Evolutionary conservation across 2,888 invertebrate genomes (phyloP), one percentile per base, ranked within the genome.

Genomic region (Phalera bucephala): DNA sequence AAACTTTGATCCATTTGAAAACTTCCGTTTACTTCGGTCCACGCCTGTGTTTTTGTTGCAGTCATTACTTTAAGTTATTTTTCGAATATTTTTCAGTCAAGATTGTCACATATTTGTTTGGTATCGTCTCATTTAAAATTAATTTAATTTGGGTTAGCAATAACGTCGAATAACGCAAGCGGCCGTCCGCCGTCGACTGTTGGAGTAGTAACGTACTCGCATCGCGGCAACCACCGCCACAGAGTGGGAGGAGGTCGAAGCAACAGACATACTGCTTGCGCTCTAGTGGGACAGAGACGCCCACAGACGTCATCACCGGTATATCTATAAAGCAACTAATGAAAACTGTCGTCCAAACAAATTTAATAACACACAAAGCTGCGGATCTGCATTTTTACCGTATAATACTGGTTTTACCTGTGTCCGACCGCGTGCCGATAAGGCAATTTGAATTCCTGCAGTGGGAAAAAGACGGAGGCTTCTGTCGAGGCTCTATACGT

Each of bases 391-490:
- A 77, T 66, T 76, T 77, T 77, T 45, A 60, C 65, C 64, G 61
- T 46, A 51, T 86, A 75, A 82, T 81, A 86, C 80, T 64, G 76
- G 88, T 86, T 84, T 82, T 84, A 87, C 86, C 85, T 88, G 86
- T 75, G 72, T 63, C 54, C 57, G 55, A 64, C 73, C 67, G 78
- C 75, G 76, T 80, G 75, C 83, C 79, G 80, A 82, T 87, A 86
- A 84, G 80, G 81, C 75, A 80, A 84, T 86, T 85, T 76, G 76
- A 83, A 89, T 88, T 83, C 87, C 82, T 76, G 72, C 61, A 61
- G 87, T 82, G 84, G 74, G 85, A 88, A 80, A 83, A 87, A 84
- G 84, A 86, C 72, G 56, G 75, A 83, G 75, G 79, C 71, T 80
- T 66, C 59, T 60, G 61, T 61, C 55, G 66, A 75, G 72, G 74